Base-by-base conservation (phyloP, 37 sponge, comb jelly and placozoan genomes). In the Petrosia ficiformis region DNA sequence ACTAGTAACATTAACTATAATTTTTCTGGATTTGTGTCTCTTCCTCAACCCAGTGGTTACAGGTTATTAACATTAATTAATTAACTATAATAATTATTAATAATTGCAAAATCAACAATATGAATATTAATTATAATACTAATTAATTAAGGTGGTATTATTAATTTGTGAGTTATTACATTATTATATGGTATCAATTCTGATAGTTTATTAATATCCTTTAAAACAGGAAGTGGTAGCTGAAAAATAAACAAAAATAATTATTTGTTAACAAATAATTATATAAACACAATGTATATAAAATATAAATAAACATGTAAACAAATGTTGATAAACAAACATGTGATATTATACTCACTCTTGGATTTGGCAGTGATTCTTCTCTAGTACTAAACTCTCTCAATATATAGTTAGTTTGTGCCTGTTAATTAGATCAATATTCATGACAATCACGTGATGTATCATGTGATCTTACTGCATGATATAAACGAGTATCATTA, bases 401-500 rank as follows among this genome's bases (percentile, higher is more conserved):
- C 22, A 93, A 57, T 10, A 93, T 3, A 31, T 80, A 84, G n/a
- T 96, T 43, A 52, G 79, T 86, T 16, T 80, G 88, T 42, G 78
- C 89, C 89, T 90, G 25, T 26, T 19, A 34, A 77, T 14, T 77
- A 14, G 11, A 77, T 35, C 35, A 11, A 42, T 77, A 30, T 21
- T 24, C 10, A 11, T 24, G 21, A 26, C 73, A 16, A 30, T 73
- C 5, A 25, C 22, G 25, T n/a, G 11, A 39, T 70, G 28, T 31
- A 70, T n/a, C 11, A 39, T 11, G 11, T 24, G 26, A 43, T 3
- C 73, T 42, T 44, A 89, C 92, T 77, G 64, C 43, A 48, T 92
- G 88, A 70, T 94, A 94, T 26, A 88, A n/a, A 29, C 98, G 32
- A 19, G 94, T 94, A 33, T 97, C 98, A 75, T 91, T 81, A 36